Evolutionary conservation across 1,140 invertebrate species (phyloP).

Genomic region (Monochamus saltuarius): DNA sequence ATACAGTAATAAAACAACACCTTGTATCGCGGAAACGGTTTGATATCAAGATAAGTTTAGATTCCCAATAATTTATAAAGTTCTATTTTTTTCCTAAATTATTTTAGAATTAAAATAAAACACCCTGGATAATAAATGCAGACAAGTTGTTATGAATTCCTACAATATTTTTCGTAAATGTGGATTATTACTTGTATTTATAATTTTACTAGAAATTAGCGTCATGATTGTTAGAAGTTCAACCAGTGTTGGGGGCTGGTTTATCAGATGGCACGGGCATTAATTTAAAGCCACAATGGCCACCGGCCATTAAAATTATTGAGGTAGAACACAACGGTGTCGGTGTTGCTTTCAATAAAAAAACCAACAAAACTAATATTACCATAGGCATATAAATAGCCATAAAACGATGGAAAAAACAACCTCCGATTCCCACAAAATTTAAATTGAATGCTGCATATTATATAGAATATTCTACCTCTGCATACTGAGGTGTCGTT

Average conservation of each 20-base stretch:
- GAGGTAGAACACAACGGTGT: constrained; percentile 34
- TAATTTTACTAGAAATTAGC: constrained; percentile 22
- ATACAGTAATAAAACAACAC: too few species aligned
- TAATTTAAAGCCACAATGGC: constrained; percentile 30
- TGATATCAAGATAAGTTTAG: too few species aligned
- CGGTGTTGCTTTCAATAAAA: constrained; percentile 39
- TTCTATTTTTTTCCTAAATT: too few species aligned
- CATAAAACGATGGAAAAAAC: constrained; percentile 44
- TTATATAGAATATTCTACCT: constrained; percentile 48
- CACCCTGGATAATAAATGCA: too few species aligned
- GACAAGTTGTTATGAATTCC: too few species aligned
- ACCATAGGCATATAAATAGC: constrained; percentile 49
- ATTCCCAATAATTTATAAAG: too few species aligned
- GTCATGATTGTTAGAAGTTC: background rate
- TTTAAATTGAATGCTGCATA: constrained; percentile 50
- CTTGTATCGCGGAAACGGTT: too few species aligned
- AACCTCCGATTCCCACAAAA: constrained; percentile 46
- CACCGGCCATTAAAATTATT: constrained; percentile 43
- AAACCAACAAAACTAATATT: constrained; percentile 41
- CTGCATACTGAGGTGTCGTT: constrained; percentile 47
- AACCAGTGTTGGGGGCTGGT: background rate
- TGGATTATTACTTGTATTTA: constrained; percentile 22
- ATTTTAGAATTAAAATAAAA: too few species aligned
- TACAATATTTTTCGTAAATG: too few species aligned
- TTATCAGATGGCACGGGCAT: constrained; percentile 24